Evolutionary conservation across 2,113 vertebrate genomes (phyloP).

Genomic region (Gracilinanus agilis): DNA sequence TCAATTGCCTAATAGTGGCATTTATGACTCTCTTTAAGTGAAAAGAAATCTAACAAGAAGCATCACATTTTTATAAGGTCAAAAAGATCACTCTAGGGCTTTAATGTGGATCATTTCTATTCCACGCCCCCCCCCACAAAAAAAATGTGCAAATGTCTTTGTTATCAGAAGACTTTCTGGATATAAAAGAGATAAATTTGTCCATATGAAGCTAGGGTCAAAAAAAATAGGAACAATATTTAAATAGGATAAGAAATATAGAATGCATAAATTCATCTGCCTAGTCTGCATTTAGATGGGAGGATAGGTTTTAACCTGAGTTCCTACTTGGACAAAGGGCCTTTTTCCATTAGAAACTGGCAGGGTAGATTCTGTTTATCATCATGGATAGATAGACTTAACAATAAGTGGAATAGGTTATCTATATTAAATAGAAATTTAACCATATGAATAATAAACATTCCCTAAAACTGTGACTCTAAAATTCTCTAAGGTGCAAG

Average conservation of each 20-base stretch:
- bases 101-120: not conserved
- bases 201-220: constrained; percentile 36
- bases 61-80: constrained; percentile 6
- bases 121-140: not conserved
- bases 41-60: constrained; percentile 26
- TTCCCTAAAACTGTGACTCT: constrained; percentile 28
- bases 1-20: not conserved
- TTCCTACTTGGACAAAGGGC: not conserved
- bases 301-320: not conserved
- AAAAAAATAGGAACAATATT: constrained; percentile 9
- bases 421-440: constrained; percentile 58
- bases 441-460: constrained; percentile 58
- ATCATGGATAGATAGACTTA: constrained; percentile 34
- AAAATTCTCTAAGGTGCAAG: not conserved
- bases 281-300: constrained; percentile 2
- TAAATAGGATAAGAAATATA: constrained; percentile 28
- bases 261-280: not conserved
- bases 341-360: not conserved
- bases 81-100: not conserved
- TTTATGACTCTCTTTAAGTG: constrained; percentile 7
- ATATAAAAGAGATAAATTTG: not conserved
- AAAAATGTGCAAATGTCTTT: not conserved
- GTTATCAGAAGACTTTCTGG: not conserved
- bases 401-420: constrained; percentile 37
- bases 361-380: constrained; percentile 33